These are phyloP conservation scores for Aspidapion aeneum DNA, from an alignment of 2,888 invertebrate genomes.

Conservation along the genomic window DNA sequence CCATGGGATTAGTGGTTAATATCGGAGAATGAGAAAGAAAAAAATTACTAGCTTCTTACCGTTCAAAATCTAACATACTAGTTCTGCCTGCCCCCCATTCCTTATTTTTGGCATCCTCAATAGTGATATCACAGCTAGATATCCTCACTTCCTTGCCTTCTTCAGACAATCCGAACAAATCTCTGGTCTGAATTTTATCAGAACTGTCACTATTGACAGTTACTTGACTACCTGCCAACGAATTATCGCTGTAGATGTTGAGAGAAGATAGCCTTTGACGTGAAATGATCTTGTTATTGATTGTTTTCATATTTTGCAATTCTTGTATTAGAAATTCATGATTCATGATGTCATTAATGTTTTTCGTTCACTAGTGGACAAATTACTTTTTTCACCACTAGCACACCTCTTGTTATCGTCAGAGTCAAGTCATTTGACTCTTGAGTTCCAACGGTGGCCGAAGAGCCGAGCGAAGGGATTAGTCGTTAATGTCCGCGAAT, in stretches of 20 bases:
- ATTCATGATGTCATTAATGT: slow-evolving; percentile 48
- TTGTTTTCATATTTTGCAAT: slow-evolving; percentile 60
- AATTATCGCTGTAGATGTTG: slow-evolving; percentile 35
- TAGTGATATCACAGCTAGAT: slow-evolving; percentile 56
- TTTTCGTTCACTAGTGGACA: slow-evolving; percentile 19
- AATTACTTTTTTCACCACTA: slow-evolving; percentile 10
- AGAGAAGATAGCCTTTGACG: slow-evolving; percentile 42
- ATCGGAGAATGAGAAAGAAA: too few species aligned
- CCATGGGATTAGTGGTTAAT: too few species aligned
- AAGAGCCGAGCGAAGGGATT: too few species aligned
- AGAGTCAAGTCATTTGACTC: too few species aligned
- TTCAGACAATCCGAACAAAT: slow-evolving; percentile 56
- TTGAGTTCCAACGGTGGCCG: too few species aligned
- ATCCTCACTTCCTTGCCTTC: slow-evolving; percentile 54
- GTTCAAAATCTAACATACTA: slow-evolving; percentile 26
- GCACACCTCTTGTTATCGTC: background rate
- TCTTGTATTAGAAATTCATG: slow-evolving; percentile 71
- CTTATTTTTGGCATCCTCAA: slow-evolving; percentile 52
- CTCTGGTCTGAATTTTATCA: slow-evolving; percentile 35
- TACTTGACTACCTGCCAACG: slow-evolving; percentile 8
- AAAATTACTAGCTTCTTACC: too few species aligned
- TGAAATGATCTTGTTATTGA: slow-evolving; percentile 40
- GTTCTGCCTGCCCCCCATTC: slow-evolving; percentile 16
- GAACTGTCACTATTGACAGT: slow-evolving; percentile 6
- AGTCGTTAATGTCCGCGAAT: too few species aligned